Evolutionary conservation across 2,888 invertebrate species (phyloP).

Genomic region (Drosophila lacicola): DNA sequence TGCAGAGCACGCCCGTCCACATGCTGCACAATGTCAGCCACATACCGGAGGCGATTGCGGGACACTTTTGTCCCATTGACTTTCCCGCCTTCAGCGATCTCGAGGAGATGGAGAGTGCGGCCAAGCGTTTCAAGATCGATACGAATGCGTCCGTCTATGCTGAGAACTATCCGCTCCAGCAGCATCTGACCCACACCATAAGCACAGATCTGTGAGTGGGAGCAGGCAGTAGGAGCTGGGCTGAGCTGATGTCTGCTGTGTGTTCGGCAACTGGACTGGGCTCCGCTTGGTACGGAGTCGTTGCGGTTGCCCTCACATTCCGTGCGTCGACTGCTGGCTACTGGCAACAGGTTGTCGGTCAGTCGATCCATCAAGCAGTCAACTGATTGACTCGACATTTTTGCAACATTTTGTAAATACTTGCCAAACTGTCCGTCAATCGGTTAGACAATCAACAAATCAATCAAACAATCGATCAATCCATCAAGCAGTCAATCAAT

Average conservation of each 20-base stretch:
- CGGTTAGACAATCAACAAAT: not conserved
- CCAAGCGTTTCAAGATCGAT: conserved; percentile 77
- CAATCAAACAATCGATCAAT: conserved; percentile 1
- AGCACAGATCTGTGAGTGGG: conserved; percentile 61
- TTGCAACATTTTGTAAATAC: conserved; percentile 4
- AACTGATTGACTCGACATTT: not conserved
- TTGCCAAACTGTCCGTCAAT: not conserved
- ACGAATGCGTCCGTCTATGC: not conserved
- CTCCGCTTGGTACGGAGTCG: conserved; percentile 57
- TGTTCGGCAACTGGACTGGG: conserved; percentile 15
- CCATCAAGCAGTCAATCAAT: conserved; percentile 4
- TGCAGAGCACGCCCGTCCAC: conserved; percentile 77
- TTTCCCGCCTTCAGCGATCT: conserved; percentile 80
- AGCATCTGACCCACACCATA: conserved; percentile 51
- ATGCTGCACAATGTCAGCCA: conserved; percentile 74
- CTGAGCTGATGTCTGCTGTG: too few relatives aligned
- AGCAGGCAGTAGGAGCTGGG: too few relatives aligned
- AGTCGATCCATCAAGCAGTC: conserved; percentile 35
- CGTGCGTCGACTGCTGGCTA: conserved; percentile 33
- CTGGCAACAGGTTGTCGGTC: conserved; percentile 73
- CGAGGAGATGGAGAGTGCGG: conserved; percentile 73
- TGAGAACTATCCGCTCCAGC: not conserved
- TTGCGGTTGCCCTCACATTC: not conserved
- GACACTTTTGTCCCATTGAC: conserved; percentile 76
- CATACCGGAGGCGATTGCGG: conserved; percentile 83